These are phyloP conservation scores for Watsonalla binaria DNA, from an alignment of 2,888 invertebrate species.

Conservation along the genomic window DNA sequence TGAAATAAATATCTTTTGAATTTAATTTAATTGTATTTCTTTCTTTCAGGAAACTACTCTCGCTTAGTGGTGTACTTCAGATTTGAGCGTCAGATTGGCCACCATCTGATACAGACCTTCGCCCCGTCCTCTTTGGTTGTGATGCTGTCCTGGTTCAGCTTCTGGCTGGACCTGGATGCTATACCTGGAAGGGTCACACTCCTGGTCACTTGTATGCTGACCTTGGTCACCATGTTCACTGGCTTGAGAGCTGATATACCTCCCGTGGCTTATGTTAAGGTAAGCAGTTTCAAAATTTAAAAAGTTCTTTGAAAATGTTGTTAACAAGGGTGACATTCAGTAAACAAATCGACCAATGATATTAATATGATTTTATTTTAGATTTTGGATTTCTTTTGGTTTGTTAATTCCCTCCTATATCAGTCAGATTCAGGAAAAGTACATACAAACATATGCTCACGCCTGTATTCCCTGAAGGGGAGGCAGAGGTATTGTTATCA, in stretches of 20 bases:
- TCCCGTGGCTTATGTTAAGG: conserved; percentile 92
- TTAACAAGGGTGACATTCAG: no score
- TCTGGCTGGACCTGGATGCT: conserved; percentile 91
- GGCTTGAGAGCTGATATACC: conserved; percentile 89
- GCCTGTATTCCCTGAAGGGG: no score
- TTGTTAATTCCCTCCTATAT: no score
- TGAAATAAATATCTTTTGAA: no score
- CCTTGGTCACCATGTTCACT: conserved; percentile 91
- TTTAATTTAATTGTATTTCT: no score
- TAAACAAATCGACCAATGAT: no score
- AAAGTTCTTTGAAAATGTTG: no score
- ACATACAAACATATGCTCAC: no score
- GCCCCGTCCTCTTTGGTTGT: conserved; percentile 90
- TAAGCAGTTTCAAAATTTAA: conserved; percentile 39
- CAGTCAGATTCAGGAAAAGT: no score
- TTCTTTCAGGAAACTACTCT: conserved; percentile 84
- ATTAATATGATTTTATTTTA: no score
- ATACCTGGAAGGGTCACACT: conserved; percentile 90
- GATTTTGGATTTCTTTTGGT: no score
- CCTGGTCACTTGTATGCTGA: conserved; percentile 90
- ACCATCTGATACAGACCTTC: conserved; percentile 91
- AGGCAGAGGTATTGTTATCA: no score
- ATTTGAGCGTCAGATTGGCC: conserved; percentile 90
- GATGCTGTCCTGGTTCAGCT: conserved; percentile 92
- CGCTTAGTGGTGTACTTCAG: conserved; percentile 87